Conservation (phyloP, 2,113 vertebrate species). For the Menura novaehollandiae region DNA sequence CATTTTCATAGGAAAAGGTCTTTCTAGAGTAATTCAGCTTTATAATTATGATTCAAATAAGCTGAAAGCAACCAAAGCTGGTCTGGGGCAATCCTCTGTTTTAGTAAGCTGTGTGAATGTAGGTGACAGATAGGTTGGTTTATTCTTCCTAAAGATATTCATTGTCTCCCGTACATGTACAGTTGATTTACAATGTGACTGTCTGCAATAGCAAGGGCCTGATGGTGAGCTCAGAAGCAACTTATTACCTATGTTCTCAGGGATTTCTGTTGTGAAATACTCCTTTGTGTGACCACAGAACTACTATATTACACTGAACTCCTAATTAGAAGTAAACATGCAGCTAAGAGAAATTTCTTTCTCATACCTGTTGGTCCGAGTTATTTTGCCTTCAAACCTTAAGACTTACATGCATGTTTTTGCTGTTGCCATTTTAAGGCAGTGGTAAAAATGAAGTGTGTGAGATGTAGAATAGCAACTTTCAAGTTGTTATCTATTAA, state of each 20-base stretch:
- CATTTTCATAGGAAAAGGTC: not conserved
- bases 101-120: not conserved
- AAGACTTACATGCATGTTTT: not conserved
- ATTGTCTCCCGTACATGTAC: not conserved
- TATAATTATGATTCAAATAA: not conserved
- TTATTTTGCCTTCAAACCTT: not conserved
- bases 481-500: not conserved
- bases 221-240: not conserved
- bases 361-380: not conserved
- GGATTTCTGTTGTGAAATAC: not conserved
- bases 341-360: not conserved
- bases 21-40: not conserved
- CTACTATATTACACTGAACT: not conserved
- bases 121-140: not conserved
- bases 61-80: not conserved
- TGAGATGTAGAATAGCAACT: not conserved
- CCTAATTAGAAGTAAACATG: not conserved
- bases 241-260: not conserved
- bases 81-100: not conserved
- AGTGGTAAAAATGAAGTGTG: not conserved
- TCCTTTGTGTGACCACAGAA: not conserved
- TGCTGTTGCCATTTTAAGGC: not conserved
- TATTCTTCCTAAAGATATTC: not conserved
- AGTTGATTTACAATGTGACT: not conserved
- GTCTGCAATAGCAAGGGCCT: not conserved